Base-by-base conservation (phyloP, 2,797 vertebrate species). In the Malurus splendens region DNA sequence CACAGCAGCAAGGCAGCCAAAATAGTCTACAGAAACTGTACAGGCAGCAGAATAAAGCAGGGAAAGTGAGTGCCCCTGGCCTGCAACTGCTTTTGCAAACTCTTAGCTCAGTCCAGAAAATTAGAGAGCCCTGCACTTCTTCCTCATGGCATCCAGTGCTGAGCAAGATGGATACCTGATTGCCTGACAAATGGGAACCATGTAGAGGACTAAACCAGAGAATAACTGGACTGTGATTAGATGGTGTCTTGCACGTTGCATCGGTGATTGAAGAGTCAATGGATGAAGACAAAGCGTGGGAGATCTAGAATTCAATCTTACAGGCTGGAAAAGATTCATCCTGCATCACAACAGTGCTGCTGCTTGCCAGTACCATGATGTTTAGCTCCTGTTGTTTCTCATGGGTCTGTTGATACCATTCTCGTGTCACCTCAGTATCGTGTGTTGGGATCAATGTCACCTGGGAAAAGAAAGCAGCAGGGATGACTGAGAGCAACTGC, bases 311-410 rank as follows among this genome's bases (percentile, higher is more conserved):
- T 96, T 99, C 99, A 8, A 99, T 99, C 98, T 99, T 99, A 98
- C 99, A 99, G 95, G 99, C 99, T 32, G 99, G 98, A 94, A 99
- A 99, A 72, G 99, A 99, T 95, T 99, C 99, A 3, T 99, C 99
- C 97, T 99, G 99, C 99, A 99, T 99, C 92, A 99, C 99, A 24
- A 99, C 99, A 2, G 99, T 99, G 97, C 99, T 99, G 98, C 99
- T 99, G 97, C 99, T 99, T 55, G 99, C 99, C 97, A 99, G 96
- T 64, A 99, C 99, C 98, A 99, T 98, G 96, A 99, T 98, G 94
- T 99, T 99, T 78, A 99, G 98, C 92, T 99, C 99, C 95, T 99
- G 99, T 96, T 99, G 99, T 94, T 98, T 98, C 97, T 99, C 98
- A 7, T 99, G 99, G 10, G 98, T 99, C 97, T 99, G 99, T 94